Base-by-base conservation (phyloP, 2,888 invertebrate species). In the Petrophora chlorosata region DNA sequence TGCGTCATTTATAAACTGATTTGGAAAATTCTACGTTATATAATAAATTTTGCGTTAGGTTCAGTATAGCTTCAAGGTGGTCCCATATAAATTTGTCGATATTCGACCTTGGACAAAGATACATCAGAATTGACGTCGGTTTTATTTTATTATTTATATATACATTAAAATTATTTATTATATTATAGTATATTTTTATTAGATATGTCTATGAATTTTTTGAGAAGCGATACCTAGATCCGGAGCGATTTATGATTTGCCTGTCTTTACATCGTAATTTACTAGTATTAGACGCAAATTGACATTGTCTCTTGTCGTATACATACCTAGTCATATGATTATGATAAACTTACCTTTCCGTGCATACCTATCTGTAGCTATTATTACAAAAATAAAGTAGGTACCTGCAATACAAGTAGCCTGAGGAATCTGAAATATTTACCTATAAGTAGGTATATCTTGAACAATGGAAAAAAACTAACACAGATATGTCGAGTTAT, bases 381-480 rank as follows among this genome's bases (percentile, higher is more conserved):
- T 5, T 19, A 17, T 17, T 17, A 2, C 19, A 4, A 5, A 19
- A 7, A 7, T 2, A 5, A 19, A 19, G 5, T 7, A 2, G 19
- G 19, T 19, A 19, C 19, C 7, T 19, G 7, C 19, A 19, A 19
- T 19, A 19, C 5, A 29, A 9, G n/a, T 15, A 29, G 14, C 29
- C 13, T 5, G n/a, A 10, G 4, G 14, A 29, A 29, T 29, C 22
- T 9, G 19, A 19, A n/a, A 22, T 38, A 13, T 13, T 17, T n/a
- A 36, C 5, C n/a, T 25, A 16, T 12, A 3, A n/a, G n/a, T 23
- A 23, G 3, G 3, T 9, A 28, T 5, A 13, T 28, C 12, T 17
- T 26, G 17, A 33, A 33, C 41, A 42, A 33, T 42, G 41, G 26
- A 42, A 42, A 42, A 40, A 29, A 29, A 10, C 26, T 10, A n/a